These are phyloP conservation scores for Ceuthmochares aereus DNA, from an alignment of 2,113 vertebrate genomes.

Conservation along the genomic window DNA sequence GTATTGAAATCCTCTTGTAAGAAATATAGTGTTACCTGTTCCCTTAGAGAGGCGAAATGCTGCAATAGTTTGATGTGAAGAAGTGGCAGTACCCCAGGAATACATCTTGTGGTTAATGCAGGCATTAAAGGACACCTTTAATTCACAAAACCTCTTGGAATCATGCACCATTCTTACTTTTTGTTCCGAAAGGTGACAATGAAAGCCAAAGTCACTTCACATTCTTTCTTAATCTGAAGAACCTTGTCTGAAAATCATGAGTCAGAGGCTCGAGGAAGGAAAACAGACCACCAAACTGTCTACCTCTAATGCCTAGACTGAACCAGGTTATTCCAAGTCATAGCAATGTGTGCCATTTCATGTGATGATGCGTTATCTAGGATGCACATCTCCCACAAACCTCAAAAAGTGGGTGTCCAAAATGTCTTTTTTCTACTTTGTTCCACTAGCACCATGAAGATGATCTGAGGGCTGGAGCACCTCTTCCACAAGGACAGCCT, in stretches of 20 bases:
- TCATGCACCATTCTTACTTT: not conserved
- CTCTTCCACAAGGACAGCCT: no score
- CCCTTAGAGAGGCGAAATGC: not conserved
- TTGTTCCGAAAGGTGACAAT: not conserved
- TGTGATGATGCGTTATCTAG: not conserved
- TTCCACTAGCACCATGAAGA: no score
- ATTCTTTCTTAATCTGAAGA: not conserved
- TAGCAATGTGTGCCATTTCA: rapidly evolving
- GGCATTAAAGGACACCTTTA: not conserved
- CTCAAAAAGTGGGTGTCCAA: not conserved
- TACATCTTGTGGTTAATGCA: not conserved
- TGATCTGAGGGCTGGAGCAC: no score
- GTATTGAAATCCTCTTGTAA: not conserved
- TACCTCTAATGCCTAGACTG: not conserved
- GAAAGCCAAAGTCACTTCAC: not conserved
- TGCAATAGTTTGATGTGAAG: not conserved
- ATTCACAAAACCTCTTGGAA: not conserved
- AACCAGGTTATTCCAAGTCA: not conserved
- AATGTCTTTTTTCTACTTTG: not conserved
- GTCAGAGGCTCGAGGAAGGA: not conserved
- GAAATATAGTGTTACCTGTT: not conserved
- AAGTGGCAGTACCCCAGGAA: not conserved
- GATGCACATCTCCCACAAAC: not conserved
- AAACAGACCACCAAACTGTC: not conserved
- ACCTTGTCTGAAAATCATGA: not conserved